Percentiles rank a stretch among this genome's conserved stretches.
Evolutionary conservation across 2,797 vertebrate species (phyloP).

Genomic region (Gadopsis marmoratus): DNA sequence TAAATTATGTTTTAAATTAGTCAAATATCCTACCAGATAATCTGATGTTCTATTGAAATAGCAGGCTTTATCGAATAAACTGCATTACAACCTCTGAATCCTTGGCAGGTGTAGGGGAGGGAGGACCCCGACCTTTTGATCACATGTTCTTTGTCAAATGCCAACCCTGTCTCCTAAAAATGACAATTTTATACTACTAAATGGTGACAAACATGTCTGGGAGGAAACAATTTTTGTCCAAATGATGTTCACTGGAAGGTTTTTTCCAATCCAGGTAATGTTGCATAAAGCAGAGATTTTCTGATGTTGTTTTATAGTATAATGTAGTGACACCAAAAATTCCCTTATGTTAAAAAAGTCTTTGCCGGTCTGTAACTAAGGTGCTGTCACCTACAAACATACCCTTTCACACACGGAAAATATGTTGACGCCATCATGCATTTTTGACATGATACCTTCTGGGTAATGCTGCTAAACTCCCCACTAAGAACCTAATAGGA

Average conservation of each 20-base stretch:
- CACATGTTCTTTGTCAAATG: background rate
- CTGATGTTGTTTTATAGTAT: background rate
- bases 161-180: too few relatives aligned
- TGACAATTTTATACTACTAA: background rate
- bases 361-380: background rate
- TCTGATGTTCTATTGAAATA: background rate
- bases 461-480: conserved; percentile 33
- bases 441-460: conserved; percentile 41
- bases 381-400: background rate
- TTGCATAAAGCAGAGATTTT: background rate
- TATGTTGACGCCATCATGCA: conserved; percentile 29
- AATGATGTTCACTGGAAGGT: background rate
- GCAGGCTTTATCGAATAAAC: background rate
- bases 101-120: background rate
- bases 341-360: background rate
- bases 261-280: too few relatives aligned
- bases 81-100: background rate
- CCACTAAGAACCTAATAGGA: conserved; percentile 45
- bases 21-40: background rate
- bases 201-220: too few relatives aligned
- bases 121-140: background rate
- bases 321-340: background rate
- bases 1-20: too few relatives aligned
- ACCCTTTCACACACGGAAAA: background rate
- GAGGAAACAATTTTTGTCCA: too few relatives aligned